Evolutionary conservation across 2,888 invertebrate species (phyloP), one percentile per base, ranked within the genome.

Genomic region (Bembecia ichneumoniformis): DNA sequence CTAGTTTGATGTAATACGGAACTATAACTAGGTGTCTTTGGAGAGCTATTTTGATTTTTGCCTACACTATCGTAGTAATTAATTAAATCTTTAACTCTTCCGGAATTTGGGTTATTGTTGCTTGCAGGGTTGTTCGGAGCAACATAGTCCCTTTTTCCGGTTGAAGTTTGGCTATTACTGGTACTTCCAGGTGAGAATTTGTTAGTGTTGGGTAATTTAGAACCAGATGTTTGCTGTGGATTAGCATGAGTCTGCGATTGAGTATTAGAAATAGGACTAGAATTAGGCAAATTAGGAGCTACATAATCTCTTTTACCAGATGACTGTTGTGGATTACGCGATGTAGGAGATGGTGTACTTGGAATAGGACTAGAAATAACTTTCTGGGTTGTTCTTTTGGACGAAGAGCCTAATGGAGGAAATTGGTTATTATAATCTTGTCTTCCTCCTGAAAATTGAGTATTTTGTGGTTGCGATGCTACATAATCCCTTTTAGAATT

Each of bases 61-160:
- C 46, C 46, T 2, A 77, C 71, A 47, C 55, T 64, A 47, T 83
- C 80, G 55, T 77, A 87, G 58, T 74, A 82, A 52, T 82, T 77
- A 36, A 87, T 59, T 11, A 87, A 65, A 54, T 82, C 86, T 59
- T 83, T 78, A 1, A 87, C 84, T 59, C 79, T 81, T 44, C 77
- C 74, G 9, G 63, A 57, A 43, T 62, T 55, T 35, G 58, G 62
- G n/a, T 40, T 16, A 28, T 20, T 44, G 15, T 44, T 44, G 13
- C 44, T 35, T 15, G 48, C 3, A 13, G 66, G 59, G 51, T 57
- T 62, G 15, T 9, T 44, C 35, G 77, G 69, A 0, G 71, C 65
- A 13, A 77, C 68, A 50, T 71, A 77, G 56, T 76, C 77, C 49
- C 78, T 61, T 61, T 62, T 71, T 35, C 64, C 65, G 47, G 60